Percentiles rank a stretch among this genome's conserved stretches.
These are phyloP conservation scores for Phalera bucephala DNA, from an alignment of 2,888 invertebrate species.

Conservation along the genomic window DNA sequence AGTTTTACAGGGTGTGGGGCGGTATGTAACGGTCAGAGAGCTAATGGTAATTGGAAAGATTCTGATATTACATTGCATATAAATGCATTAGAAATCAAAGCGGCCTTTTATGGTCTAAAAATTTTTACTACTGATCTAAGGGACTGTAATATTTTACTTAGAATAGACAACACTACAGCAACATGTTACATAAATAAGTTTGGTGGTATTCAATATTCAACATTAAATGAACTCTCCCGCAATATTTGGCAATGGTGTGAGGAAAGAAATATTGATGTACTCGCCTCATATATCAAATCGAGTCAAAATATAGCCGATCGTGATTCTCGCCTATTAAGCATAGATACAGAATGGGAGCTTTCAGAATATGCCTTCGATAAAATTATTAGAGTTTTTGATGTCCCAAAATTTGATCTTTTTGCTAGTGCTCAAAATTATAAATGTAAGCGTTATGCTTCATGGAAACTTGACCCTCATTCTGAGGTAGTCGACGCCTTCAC, in stretches of 20 bases:
- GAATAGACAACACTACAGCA: slow-evolving; percentile 5
- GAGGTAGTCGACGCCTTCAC: slow-evolving; percentile 4
- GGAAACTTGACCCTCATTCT: slow-evolving; percentile 5
- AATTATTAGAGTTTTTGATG: too few relatives aligned
- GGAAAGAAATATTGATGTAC: slow-evolving; percentile 3
- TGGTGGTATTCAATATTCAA: slow-evolving; percentile 8
- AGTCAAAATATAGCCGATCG: slow-evolving; percentile 2
- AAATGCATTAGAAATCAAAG: background rate
- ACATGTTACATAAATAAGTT: slow-evolving; percentile 4
- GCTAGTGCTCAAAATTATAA: slow-evolving; percentile 5
- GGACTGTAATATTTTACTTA: too few relatives aligned
- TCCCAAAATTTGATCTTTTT: slow-evolving; percentile 1
- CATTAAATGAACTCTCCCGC: slow-evolving; percentile 5
- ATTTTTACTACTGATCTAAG: too few relatives aligned
- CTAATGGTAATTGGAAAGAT: too few relatives aligned
- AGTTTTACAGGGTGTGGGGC: slow-evolving; percentile 1
- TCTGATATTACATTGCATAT: slow-evolving; percentile 1
- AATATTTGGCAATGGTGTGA: slow-evolving; percentile 13
- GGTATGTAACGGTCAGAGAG: background rate
- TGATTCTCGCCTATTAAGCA: slow-evolving; percentile 3
- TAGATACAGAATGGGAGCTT: background rate
- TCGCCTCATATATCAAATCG: slow-evolving; percentile 10
- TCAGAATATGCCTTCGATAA: too few relatives aligned
- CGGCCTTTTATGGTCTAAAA: too few relatives aligned
- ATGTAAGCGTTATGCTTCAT: slow-evolving; percentile 2